A percentile compares a stretch with the other conserved stretches of the same genome.
Evolutionary conservation across 2,113 vertebrate genomes (phyloP).

Genomic region (Phainopepla nitens): DNA sequence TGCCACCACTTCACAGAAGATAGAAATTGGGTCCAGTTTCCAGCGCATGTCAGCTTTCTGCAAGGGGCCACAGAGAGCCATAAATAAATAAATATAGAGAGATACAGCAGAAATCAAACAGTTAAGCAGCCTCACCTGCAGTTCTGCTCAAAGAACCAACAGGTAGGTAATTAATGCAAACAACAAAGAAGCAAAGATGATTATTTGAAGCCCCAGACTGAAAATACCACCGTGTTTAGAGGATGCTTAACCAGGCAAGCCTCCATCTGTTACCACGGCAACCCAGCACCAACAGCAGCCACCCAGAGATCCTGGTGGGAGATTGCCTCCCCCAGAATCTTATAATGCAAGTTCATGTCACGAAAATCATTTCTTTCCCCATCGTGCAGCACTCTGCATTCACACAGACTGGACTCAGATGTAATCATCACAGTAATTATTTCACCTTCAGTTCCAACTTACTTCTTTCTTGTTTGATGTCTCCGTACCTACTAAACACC

Average conservation of each 20-base stretch:
- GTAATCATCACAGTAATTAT: constrained; percentile 16
- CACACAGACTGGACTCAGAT: constrained; percentile 20
- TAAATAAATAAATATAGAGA: fast-evolving
- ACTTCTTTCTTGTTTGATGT: background rate
- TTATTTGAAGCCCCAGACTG: constrained; percentile 34
- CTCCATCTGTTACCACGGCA: constrained; percentile 78
- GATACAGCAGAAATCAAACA: background rate
- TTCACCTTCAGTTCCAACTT: background rate
- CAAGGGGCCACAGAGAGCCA: background rate
- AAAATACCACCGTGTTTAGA: constrained; percentile 49
- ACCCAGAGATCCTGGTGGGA: constrained; percentile 61
- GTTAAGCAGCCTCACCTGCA: background rate
- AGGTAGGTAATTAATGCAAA: constrained; percentile 16
- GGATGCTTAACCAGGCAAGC: constrained; percentile 29
- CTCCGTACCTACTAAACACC: background rate
- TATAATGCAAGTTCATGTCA: constrained; percentile 6
- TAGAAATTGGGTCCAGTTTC: background rate
- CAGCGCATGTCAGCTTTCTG: background rate
- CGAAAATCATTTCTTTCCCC: background rate
- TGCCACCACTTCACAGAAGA: background rate
- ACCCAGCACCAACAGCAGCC: constrained; percentile 71
- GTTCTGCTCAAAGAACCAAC: background rate
- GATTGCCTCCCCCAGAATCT: constrained; percentile 40
- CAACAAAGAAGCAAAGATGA: constrained; percentile 34
- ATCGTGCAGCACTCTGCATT: background rate